Percentiles rank a stretch among this genome's conserved stretches.
These are phyloP conservation scores for Neosilurus hyrtlii DNA, from an alignment of 2,797 vertebrate genomes.

Conservation along the genomic window DNA sequence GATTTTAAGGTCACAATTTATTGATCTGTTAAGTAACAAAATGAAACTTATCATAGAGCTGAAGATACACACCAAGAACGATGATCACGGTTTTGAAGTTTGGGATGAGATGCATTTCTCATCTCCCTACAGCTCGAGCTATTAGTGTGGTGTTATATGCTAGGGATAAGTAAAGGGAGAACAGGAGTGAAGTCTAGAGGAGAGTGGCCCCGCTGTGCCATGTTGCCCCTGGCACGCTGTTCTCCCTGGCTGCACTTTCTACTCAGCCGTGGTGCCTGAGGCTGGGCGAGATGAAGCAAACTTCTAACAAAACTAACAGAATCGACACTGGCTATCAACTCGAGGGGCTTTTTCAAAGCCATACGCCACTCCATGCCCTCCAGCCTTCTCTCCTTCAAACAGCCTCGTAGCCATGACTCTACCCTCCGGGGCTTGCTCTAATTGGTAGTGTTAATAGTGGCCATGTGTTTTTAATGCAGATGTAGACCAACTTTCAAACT, in stretches of 20 bases:
- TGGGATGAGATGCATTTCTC: not conserved
- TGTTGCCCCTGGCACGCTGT: conserved; percentile 20
- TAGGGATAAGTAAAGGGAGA: not conserved
- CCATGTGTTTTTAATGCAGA: conserved; percentile 31
- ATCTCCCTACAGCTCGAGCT: not conserved
- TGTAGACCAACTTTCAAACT: not conserved
- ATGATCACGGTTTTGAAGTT: conserved; percentile 8
- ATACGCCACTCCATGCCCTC: conserved; percentile 24
- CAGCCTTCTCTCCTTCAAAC: conserved; percentile 45
- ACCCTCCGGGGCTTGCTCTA: conserved; percentile 35
- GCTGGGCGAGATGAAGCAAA: conserved; percentile 36
- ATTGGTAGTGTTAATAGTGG: conserved; percentile 49
- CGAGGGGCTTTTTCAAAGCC: conserved; percentile 44
- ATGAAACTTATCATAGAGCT: not conserved
- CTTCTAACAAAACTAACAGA: conserved; percentile 35
- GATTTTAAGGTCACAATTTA: not conserved
- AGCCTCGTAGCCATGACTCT: conserved; percentile 26
- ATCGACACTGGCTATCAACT: conserved; percentile 32
- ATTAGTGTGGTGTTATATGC: not conserved
- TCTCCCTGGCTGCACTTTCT: conserved; percentile 39
- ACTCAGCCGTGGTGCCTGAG: conserved; percentile 42
- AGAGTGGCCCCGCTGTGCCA: conserved; percentile 35
- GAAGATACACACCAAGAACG: not conserved
- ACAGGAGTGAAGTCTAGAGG: conserved; percentile 25
- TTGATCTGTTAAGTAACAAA: conserved; percentile 14